Evolutionary conservation across 2,113 vertebrate species (phyloP).

Genomic region (Psilopogon haemacephalus): DNA sequence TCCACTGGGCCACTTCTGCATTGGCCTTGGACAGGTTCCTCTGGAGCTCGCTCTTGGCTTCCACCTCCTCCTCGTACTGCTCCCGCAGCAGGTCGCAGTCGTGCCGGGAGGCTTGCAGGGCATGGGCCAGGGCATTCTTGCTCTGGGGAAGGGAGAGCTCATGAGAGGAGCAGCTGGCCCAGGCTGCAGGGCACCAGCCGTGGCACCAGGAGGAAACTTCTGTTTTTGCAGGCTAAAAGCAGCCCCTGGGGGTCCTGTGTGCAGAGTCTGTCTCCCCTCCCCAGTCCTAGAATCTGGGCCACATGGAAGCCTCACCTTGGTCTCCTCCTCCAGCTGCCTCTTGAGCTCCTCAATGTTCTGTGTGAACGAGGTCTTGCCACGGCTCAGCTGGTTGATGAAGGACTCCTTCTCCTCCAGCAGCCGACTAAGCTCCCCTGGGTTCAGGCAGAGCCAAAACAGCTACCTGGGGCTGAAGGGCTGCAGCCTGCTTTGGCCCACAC

Average conservation of each 20-base stretch:
- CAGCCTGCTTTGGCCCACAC: background rate
- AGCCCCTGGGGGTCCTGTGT: background rate
- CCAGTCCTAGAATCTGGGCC: background rate
- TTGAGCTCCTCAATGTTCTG: slow-evolving; percentile 89
- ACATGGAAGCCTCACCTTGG: slow-evolving; percentile 77
- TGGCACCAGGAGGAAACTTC: background rate
- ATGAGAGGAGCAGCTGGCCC: background rate
- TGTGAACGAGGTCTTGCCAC: slow-evolving; percentile 83
- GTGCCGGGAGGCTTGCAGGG: slow-evolving; percentile 86
- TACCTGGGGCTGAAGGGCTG: background rate
- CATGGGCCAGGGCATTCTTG: slow-evolving; percentile 86
- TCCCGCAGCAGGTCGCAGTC: slow-evolving; percentile 92
- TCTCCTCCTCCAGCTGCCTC: slow-evolving; percentile 92
- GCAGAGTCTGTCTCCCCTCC: background rate
- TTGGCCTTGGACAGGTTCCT: slow-evolving; percentile 90
- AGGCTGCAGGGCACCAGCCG: background rate
- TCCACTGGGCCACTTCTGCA: slow-evolving; percentile 90
- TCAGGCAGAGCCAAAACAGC: background rate
- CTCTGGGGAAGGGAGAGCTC: slow-evolving; percentile 71
- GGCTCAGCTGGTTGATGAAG: slow-evolving; percentile 87
- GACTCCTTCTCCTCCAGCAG: slow-evolving; percentile 89
- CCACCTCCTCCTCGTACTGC: slow-evolving; percentile 91
- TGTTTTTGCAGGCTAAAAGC: background rate
- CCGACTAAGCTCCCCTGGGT: slow-evolving; percentile 84
- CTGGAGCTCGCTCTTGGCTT: slow-evolving; percentile 88